phyloP scores from a whole-genome alignment of 2,113 vertebrate species.

The Himantopus leucocephalus region DNA sequence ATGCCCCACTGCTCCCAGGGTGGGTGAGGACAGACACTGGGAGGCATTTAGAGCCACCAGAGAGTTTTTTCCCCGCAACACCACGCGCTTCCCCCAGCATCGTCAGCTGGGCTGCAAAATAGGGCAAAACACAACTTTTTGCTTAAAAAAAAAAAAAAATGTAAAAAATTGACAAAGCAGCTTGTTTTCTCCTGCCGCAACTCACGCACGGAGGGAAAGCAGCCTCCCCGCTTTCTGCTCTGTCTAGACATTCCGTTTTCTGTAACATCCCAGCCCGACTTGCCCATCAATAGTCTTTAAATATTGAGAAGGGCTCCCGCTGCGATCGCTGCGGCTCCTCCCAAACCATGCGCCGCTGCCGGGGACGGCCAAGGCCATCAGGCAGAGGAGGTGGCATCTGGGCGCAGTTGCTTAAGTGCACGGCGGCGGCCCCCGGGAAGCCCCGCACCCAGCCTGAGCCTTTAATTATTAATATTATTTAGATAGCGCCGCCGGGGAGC shows the following conservation, averaged over 20 bases:
- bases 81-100: accelerated
- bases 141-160: not conserved
- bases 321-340: not conserved
- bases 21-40: not conserved
- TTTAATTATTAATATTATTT: constrained; percentile 48
- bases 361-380: not conserved
- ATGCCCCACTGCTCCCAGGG: not conserved
- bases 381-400: not conserved
- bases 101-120: not conserved
- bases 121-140: accelerated
- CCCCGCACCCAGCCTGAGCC: not conserved
- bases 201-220: accelerated
- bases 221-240: not conserved
- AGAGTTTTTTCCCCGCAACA: not conserved
- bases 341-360: accelerated
- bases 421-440: not conserved
- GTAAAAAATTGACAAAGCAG: not conserved
- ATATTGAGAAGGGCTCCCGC: constrained; percentile 20
- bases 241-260: not conserved
- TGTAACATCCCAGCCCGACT: not conserved
- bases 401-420: not conserved
- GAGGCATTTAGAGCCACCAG: not conserved
- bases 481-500: not conserved
- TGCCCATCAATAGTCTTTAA: not conserved
- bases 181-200: not conserved